These are phyloP conservation scores for Palythoa heliodiscus DNA, from an alignment of 92 coral and sea anemone species.

Conservation along the genomic window DNA sequence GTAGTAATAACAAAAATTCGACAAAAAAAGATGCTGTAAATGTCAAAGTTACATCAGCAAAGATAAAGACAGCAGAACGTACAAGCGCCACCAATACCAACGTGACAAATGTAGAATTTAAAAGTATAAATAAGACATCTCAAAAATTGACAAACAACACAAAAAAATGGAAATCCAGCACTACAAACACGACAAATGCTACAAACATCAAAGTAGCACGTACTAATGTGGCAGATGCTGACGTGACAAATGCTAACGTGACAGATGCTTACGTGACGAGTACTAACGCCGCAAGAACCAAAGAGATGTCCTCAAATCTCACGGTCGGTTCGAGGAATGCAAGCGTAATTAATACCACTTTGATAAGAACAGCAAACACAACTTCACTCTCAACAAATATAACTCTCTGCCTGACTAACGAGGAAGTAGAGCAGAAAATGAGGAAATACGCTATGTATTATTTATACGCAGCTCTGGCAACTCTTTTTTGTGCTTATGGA, in stretches of 20 bases:
- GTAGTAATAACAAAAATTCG: not conserved
- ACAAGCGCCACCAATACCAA: conserved; percentile 25
- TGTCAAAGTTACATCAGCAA: too few species aligned
- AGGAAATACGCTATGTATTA: conserved; percentile 78
- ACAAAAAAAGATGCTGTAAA: not conserved
- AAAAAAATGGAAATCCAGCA: not conserved
- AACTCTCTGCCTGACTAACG: conserved; percentile 49
- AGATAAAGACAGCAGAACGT: not conserved
- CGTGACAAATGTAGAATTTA: conserved; percentile 25
- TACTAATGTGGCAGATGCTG: conserved; percentile 18
- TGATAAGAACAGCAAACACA: conserved; percentile 6
- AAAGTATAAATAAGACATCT: conserved; percentile 28
- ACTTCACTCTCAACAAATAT: conserved; percentile 30
- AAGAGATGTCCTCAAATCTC: not conserved
- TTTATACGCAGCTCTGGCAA: conserved; percentile 81
- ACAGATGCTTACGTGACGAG: conserved; percentile 9
- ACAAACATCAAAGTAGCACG: not conserved
- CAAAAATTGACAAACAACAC: not conserved
- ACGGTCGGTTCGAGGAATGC: not conserved
- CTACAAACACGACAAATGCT: not conserved
- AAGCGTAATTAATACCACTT: conserved; percentile 14
- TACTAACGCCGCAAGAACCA: conserved; percentile 40
- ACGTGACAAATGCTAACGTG: conserved; percentile 21
- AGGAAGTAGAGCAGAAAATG: conserved; percentile 70
- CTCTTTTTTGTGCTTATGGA: conserved; percentile 87